phyloP scores from a whole-genome alignment of 2,797 vertebrate species.

The Merluccius polli region DNA sequence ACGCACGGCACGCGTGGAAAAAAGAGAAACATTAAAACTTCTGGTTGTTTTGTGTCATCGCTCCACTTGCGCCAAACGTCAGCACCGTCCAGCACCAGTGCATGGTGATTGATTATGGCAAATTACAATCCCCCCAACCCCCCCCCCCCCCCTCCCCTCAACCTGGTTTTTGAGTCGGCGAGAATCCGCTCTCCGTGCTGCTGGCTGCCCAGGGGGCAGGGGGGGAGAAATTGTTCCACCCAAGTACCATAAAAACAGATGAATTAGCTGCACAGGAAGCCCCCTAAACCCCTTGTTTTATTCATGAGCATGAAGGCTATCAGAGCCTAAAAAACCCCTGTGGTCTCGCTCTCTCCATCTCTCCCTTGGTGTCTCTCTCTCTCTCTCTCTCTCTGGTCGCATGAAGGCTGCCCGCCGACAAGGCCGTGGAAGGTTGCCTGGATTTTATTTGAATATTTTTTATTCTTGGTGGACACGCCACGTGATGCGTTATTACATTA shows the following conservation, averaged over 20 bases:
- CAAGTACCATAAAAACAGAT: conserved; percentile 79
- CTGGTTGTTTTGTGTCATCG: too few species aligned
- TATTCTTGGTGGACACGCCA: conserved; percentile 33
- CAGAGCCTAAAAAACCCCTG: conserved; percentile 76
- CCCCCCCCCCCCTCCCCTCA: too few species aligned
- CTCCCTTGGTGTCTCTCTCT: too few species aligned
- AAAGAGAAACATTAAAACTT: too few species aligned
- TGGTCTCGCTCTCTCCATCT: conserved; percentile 58
- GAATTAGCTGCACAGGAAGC: conserved; percentile 79
- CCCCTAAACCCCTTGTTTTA: conserved; percentile 81
- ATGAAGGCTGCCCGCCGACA: conserved; percentile 72
- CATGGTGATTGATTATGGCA: conserved; percentile 52
- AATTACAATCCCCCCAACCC: conserved; percentile 61
- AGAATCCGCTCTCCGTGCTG: conserved; percentile 65
- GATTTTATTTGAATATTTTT: conserved; percentile 34
- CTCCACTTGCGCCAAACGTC: neutral
- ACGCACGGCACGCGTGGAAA: too few species aligned
- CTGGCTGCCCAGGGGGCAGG: conserved; percentile 63
- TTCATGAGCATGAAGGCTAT: conserved; percentile 81
- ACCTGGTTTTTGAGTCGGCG: conserved; percentile 48
- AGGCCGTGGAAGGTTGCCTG: conserved; percentile 57
- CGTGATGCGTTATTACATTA: conserved; percentile 44
- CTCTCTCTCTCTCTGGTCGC: conserved; percentile 40
- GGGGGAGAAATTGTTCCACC: conserved; percentile 71
- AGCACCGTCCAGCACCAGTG: neutral